Evolutionary conservation across 2,797 vertebrate species (phyloP).

Genomic region (Kryptopterus vitreolus): DNA sequence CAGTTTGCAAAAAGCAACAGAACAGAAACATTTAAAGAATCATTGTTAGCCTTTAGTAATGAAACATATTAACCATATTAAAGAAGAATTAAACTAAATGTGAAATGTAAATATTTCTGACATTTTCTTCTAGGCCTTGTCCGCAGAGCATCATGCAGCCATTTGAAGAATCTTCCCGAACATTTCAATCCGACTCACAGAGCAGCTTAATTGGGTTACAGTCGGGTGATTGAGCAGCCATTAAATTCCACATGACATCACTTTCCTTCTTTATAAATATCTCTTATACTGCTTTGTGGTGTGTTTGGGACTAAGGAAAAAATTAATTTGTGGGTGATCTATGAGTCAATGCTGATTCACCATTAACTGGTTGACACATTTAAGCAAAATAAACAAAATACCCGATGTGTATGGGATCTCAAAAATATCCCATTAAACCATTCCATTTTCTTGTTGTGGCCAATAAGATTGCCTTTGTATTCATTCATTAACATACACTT

Average conservation of each 20-base stretch:
- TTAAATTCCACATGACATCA: background rate
- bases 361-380: background rate
- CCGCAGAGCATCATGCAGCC: background rate
- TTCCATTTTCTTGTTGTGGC: background rate
- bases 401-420: background rate
- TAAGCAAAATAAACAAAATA: background rate
- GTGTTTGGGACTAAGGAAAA: background rate
- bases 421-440: background rate
- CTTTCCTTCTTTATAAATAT: background rate
- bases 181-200: slow-evolving; percentile 2
- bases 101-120: too few relatives aligned
- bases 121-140: background rate
- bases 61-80: too few relatives aligned
- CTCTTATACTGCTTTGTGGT: background rate
- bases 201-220: background rate
- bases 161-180: background rate
- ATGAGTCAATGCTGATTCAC: background rate
- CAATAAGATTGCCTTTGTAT: background rate
- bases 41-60: too few relatives aligned
- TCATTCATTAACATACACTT: background rate
- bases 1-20: too few relatives aligned
- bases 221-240: background rate
- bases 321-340: slow-evolving; percentile 3
- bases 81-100: too few relatives aligned
- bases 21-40: too few relatives aligned